phyloP scores from a whole-genome alignment of 2,888 invertebrate species.

The Tigriopus californicus region DNA sequence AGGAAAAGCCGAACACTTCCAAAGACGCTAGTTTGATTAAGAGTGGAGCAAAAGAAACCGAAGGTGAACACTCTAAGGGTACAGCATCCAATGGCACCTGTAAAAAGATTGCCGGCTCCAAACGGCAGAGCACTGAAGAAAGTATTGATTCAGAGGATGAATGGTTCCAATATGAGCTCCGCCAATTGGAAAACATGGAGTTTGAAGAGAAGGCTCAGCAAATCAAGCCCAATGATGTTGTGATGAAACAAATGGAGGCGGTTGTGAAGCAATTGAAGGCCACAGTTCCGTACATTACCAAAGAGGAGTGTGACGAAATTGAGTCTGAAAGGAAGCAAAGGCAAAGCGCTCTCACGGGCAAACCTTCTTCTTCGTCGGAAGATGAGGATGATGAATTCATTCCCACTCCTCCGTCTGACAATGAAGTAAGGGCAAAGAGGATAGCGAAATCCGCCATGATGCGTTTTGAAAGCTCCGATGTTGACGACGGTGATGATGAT shows the following conservation, averaged over 20 bases:
- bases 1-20: not conserved
- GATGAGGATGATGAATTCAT: not conserved
- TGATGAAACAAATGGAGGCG: constrained; percentile 58
- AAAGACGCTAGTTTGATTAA: not conserved
- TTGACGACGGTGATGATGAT: constrained; percentile 7
- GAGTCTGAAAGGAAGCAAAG: not conserved
- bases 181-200: constrained; percentile 69
- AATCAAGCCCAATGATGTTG: constrained; percentile 44
- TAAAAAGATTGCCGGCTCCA: constrained; percentile 30
- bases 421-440: not conserved
- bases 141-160: constrained; percentile 84
- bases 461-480: constrained; percentile 6
- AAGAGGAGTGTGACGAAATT: not conserved
- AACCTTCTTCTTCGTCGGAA: not conserved
- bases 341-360: not conserved
- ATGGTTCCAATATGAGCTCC: constrained; percentile 73
- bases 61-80: too few species aligned
- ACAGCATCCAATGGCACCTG: too few species aligned
- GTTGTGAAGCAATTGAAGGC: constrained; percentile 54
- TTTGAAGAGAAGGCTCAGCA: constrained; percentile 26
- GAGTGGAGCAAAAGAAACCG: too few species aligned
- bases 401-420: not conserved
- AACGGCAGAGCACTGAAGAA: constrained; percentile 65
- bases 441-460: not conserved
- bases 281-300: constrained; percentile 30